Percentiles rank a stretch among this genome's conserved stretches.
Evolutionary conservation across 1,140 invertebrate species (phyloP).

Genomic region (Bombyx mori): DNA sequence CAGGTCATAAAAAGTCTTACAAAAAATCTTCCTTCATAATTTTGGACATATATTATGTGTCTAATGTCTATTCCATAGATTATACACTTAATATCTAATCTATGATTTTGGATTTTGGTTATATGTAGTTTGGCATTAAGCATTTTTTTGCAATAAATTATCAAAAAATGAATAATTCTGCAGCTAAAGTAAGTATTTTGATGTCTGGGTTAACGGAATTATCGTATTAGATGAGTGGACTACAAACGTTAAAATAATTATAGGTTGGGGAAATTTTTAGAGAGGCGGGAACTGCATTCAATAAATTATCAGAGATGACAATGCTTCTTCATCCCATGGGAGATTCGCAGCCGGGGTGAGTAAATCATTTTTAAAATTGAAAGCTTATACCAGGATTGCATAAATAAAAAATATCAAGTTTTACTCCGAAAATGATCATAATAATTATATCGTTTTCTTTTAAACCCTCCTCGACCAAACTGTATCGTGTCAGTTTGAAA

Average conservation of each 20-base stretch:
- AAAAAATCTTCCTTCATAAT: no score
- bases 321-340: slow-evolving; percentile 93
- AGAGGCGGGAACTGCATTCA: slow-evolving; percentile 93
- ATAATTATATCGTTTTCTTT: background rate
- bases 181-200: slow-evolving; percentile 13
- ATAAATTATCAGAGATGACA: slow-evolving; percentile 91
- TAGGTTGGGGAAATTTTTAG: slow-evolving; percentile 96
- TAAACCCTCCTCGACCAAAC: background rate
- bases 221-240: background rate
- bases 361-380: background rate
- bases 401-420: background rate
- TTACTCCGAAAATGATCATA: background rate
- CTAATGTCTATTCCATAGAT: no score
- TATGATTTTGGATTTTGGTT: no score
- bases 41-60: no score
- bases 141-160: no score
- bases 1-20: no score
- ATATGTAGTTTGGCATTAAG: no score
- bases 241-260: slow-evolving; percentile 24
- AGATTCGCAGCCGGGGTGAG: slow-evolving; percentile 89
- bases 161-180: slow-evolving; percentile 15
- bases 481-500: no score
- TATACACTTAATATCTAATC: no score
- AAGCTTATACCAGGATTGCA: background rate
- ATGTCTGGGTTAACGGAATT: background rate